Evolutionary conservation across 30 jellyfish, hydroid and myxozoan genomes (phyloP).

Genomic region (Aurelia aurita complex sp. Pacific): DNA sequence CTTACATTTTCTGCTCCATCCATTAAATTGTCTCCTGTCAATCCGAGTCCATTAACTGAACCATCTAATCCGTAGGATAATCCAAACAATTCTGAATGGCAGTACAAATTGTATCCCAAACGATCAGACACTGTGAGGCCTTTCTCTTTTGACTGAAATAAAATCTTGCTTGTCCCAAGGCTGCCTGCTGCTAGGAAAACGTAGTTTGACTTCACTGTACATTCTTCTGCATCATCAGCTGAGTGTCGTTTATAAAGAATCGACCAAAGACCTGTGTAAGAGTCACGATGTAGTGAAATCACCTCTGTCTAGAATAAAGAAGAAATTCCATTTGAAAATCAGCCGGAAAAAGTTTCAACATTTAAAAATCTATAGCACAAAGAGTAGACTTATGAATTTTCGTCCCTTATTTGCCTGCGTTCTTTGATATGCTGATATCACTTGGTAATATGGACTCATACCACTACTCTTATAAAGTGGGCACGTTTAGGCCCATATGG

Average conservation of each 20-base stretch:
- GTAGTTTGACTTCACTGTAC: conserved; percentile 50
- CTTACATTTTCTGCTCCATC: too few relatives aligned
- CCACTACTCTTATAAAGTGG: too few relatives aligned
- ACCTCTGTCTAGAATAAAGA: conserved; percentile 59
- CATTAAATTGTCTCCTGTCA: not conserved
- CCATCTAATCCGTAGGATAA: not conserved
- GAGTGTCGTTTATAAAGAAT: conserved; percentile 45
- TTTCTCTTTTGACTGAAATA: conserved; percentile 68
- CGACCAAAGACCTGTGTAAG: conserved; percentile 78
- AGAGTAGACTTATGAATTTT: too few relatives aligned
- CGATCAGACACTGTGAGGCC: conserved; percentile 70
- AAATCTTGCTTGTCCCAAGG: conserved; percentile 77
- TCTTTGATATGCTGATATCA: too few relatives aligned
- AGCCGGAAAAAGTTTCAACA: too few relatives aligned
- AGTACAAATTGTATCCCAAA: conserved; percentile 63
- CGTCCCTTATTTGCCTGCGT: too few relatives aligned
- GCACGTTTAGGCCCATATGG: too few relatives aligned
- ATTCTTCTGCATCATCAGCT: conserved; percentile 19
- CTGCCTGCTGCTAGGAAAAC: conserved; percentile 91
- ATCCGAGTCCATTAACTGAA: conserved; percentile 1
- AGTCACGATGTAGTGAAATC: conserved; percentile 52
- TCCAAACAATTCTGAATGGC: conserved; percentile 68
- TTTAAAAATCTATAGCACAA: too few relatives aligned
- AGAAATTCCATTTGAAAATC: too few relatives aligned
- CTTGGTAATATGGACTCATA: too few relatives aligned